These are phyloP conservation scores for Hydrolagus colliei DNA, from an alignment of 2,797 vertebrate genomes.

Conservation along the genomic window DNA sequence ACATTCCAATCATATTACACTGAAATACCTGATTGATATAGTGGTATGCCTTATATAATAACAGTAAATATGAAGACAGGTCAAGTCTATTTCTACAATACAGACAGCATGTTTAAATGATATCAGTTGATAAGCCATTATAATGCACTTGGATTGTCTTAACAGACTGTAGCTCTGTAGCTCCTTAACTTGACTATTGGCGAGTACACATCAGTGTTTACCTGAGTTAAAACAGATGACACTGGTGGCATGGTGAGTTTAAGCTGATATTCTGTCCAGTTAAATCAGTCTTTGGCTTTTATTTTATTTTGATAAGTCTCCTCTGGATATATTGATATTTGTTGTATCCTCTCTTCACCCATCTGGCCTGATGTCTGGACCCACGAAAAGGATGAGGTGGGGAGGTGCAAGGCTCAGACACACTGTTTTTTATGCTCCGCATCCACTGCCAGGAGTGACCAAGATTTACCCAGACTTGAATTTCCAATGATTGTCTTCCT, in stretches of 20 bases:
- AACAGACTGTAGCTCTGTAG: not conserved
- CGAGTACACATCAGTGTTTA: not conserved
- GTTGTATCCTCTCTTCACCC: too few relatives aligned
- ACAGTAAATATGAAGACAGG: not conserved
- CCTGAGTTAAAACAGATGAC: not conserved
- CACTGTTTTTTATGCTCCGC: too few relatives aligned
- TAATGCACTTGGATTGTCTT: not conserved
- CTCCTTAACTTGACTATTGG: not conserved
- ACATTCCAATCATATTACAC: not conserved
- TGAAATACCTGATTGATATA: not conserved
- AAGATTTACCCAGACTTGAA: too few relatives aligned
- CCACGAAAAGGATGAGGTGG: too few relatives aligned
- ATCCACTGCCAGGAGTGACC: too few relatives aligned
- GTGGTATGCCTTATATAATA: not conserved
- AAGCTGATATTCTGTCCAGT: too few relatives aligned
- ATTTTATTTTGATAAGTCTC: too few relatives aligned
- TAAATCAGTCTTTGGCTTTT: too few relatives aligned
- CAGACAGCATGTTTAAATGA: not conserved
- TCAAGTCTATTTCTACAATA: not conserved
- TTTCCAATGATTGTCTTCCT: too few relatives aligned
- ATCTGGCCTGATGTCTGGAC: too few relatives aligned
- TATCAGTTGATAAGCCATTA: not conserved
- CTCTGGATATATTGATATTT: too few relatives aligned
- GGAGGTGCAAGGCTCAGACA: too few relatives aligned
- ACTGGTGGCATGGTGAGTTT: not conserved